Evolutionary conservation across 2,113 vertebrate species (phyloP).

Genomic region (Mormoops blainvillei): DNA sequence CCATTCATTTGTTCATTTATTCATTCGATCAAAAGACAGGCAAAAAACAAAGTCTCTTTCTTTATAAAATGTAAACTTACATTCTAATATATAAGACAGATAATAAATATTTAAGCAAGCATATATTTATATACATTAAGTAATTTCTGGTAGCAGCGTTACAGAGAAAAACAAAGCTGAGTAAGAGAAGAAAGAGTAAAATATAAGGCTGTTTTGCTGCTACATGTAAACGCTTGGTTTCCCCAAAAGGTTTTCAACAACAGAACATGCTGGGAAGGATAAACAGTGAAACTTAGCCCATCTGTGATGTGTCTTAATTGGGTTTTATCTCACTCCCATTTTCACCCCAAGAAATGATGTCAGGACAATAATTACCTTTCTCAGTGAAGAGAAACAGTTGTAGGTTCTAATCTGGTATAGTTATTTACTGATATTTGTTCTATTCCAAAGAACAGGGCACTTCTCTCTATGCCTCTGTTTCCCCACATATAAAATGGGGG

Average conservation of each 20-base stretch:
- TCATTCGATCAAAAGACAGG: not conserved
- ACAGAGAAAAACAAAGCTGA: not conserved
- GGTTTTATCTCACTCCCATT: slow-evolving; percentile 22
- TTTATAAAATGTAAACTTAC: slow-evolving; percentile 2
- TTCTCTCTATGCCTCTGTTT: not conserved
- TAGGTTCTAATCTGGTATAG: not conserved
- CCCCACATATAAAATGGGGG: not conserved
- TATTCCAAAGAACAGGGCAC: not conserved
- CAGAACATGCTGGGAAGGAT: not conserved
- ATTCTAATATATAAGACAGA: not conserved
- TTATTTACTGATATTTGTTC: not conserved
- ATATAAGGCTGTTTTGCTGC: not conserved
- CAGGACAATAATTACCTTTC: not conserved
- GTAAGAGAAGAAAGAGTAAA: not conserved
- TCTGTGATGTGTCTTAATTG: not conserved
- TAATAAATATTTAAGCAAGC: not conserved
- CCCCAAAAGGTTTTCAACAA: not conserved
- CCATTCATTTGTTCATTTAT: not conserved
- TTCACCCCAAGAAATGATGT: not conserved
- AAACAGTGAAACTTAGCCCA: not conserved
- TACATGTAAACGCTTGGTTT: not conserved
- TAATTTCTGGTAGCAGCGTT: not conserved
- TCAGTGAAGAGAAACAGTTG: not conserved
- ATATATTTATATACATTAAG: not conserved
- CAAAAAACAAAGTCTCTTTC: not conserved